Evolutionary conservation across 2,888 invertebrate genomes (phyloP), one percentile per base, ranked within the genome.

Genomic region (Lydus trimaculatus): DNA sequence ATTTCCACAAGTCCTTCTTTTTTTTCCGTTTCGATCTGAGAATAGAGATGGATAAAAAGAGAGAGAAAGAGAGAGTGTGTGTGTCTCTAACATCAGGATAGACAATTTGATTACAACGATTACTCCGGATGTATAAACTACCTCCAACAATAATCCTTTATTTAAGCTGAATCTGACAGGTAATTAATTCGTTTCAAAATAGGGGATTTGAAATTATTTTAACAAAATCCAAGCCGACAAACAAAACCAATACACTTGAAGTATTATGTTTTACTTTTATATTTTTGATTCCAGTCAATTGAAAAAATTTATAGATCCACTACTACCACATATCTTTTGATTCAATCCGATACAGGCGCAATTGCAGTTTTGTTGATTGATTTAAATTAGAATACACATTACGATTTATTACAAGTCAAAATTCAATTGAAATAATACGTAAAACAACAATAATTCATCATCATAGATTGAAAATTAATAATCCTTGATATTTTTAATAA

Each of bases 111-210:
- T 48, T 58, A 65, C 65, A 59, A 65, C 65, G 31, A 33, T 60
- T 48, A 48, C 20, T 31, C 59, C 25, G 60, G 60, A 17, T 60
- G 60, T 36, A 31, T 31, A 36, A 36, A 60, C 28, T 65, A 65
- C 60, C 36, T 25, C 31, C 43, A 48, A 48, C 65, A 64, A 60
- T 43, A 31, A 60, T 59, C 65, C 65, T 65, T 65, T 65, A 67
- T 63, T 61, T 66, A 62, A 67, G 63, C 74, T 75, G 74, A 64
- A 65, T 69, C 64, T 73, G 74, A 73, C 75, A 76, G 73, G 73
- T 72, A 74, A 74, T 76, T 73, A 72, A 70, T 72, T 72, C 67
- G 65, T 66, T 72, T 68, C 58, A 67, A 66, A 73, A 48, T 48
- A 67, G 58, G 64, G 68, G 43, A 43, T 43, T 72, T 71, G 71